These are phyloP conservation scores for Baccha elongata DNA, from an alignment of 2,888 invertebrate genomes.

Conservation along the genomic window DNA sequence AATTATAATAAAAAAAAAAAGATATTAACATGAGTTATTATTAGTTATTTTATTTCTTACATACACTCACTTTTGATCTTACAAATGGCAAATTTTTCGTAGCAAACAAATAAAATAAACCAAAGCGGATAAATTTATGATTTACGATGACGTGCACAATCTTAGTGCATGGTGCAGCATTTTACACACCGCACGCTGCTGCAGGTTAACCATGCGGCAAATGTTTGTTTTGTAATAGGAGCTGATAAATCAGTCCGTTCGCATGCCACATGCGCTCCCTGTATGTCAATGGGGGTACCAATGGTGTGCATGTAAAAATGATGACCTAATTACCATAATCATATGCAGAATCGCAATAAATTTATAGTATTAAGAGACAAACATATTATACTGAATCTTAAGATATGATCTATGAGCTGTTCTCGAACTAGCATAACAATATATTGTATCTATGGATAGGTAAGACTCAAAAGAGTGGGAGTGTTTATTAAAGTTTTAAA, in stretches of 20 bases:
- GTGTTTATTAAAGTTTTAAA: constrained; percentile 18
- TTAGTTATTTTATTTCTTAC: background rate
- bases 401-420: constrained; percentile 40
- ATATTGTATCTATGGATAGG: background rate
- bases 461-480: constrained; percentile 59
- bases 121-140: constrained; percentile 67
- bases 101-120: background rate
- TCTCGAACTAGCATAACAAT: background rate
- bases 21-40: constrained; percentile 2
- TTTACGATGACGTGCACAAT: constrained; percentile 66
- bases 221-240: constrained; percentile 68
- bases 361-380: constrained; percentile 57
- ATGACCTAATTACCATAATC: constrained; percentile 79
- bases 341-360: constrained; percentile 73
- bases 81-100: constrained; percentile 56
- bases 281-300: constrained; percentile 18
- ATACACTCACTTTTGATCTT: constrained; percentile 40
- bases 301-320: constrained; percentile 72
- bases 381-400: constrained; percentile 42
- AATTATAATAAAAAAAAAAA: background rate
- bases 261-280: constrained; percentile 26
- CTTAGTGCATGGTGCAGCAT: constrained; percentile 39
- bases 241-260: constrained; percentile 63
- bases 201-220: constrained; percentile 64
- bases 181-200: constrained; percentile 28